phyloP scores from a whole-genome alignment of 2,113 vertebrate genomes.

The Melanotaenia duboulayi region DNA sequence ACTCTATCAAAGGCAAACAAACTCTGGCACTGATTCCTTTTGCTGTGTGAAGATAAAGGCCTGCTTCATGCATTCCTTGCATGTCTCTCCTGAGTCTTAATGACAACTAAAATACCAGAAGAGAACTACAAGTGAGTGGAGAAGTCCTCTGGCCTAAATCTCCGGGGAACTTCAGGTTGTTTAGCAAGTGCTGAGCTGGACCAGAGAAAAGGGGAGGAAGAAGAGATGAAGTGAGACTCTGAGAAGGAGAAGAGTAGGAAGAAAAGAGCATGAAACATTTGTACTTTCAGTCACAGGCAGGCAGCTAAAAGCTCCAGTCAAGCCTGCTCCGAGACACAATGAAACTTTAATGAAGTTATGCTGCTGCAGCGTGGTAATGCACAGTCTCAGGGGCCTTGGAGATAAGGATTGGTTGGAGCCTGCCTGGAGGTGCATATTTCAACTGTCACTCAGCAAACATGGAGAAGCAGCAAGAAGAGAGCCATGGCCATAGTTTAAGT shows the following conservation, averaged over 20 bases:
- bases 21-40: background rate
- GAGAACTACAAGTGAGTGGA: constrained; percentile 45
- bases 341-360: constrained; percentile 68
- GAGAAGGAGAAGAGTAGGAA: constrained; percentile 8
- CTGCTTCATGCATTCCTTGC: constrained; percentile 1
- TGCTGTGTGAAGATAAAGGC: constrained; percentile 3
- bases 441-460: constrained; percentile 34
- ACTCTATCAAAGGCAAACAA: constrained; percentile 13
- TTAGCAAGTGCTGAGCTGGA: constrained; percentile 35
- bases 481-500: constrained; percentile 5
- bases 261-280: constrained; percentile 6
- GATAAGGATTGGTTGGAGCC: constrained; percentile 41
- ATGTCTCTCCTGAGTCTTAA: constrained; percentile 9
- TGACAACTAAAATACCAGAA: constrained; percentile 33
- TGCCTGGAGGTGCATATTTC: constrained; percentile 36
- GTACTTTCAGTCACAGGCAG: constrained; percentile 31
- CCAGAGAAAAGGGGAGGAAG: background rate
- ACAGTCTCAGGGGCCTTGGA: constrained; percentile 21
- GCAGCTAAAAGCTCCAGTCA: constrained; percentile 49
- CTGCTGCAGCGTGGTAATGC: constrained; percentile 46
- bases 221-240: constrained; percentile 7
- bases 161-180: constrained; percentile 49
- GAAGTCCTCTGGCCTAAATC: constrained; percentile 37
- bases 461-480: constrained; percentile 8
- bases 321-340: constrained; percentile 61